Conservation (phyloP, 1,140 invertebrate genomes). For the Yoshiicerus persimilis region DNA sequence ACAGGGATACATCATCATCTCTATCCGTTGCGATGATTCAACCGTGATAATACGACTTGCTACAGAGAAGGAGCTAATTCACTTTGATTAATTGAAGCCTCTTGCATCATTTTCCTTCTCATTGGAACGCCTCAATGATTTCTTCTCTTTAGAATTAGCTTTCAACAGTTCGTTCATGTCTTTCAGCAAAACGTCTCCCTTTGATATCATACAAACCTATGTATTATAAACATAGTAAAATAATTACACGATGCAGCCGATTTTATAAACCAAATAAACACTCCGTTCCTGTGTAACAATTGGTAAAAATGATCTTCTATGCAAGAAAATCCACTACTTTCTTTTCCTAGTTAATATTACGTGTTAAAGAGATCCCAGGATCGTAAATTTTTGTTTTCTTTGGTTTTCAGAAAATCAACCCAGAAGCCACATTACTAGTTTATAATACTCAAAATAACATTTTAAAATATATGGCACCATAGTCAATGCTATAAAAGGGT, state of each 20-base stretch:
- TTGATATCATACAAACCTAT: neutral
- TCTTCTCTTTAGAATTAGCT: neutral
- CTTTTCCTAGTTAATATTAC: too few relatives aligned
- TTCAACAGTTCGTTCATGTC: neutral
- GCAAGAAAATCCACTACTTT: too few relatives aligned
- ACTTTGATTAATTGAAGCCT: conserved; percentile 35
- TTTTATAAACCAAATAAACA: neutral
- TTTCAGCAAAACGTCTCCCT: neutral
- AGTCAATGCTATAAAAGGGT: too few relatives aligned
- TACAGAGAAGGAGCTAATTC: conserved; percentile 33
- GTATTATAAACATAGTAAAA: neutral
- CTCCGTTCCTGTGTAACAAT: too few relatives aligned
- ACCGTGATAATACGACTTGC: conserved; percentile 20
- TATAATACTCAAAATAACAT: too few relatives aligned
- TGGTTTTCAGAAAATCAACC: too few relatives aligned
- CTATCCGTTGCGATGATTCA: neutral
- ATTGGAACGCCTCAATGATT: neutral
- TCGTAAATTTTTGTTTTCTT: too few relatives aligned
- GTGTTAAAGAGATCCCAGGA: too few relatives aligned
- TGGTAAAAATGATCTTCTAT: too few relatives aligned
- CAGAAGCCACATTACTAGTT: too few relatives aligned
- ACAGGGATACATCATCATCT: neutral
- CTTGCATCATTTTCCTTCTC: neutral
- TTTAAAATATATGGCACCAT: too few relatives aligned
- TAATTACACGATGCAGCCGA: neutral